Evolutionary conservation across 2,888 invertebrate genomes (phyloP), one percentile per base, ranked within the genome.

Genomic region (Phalera bucephala): DNA sequence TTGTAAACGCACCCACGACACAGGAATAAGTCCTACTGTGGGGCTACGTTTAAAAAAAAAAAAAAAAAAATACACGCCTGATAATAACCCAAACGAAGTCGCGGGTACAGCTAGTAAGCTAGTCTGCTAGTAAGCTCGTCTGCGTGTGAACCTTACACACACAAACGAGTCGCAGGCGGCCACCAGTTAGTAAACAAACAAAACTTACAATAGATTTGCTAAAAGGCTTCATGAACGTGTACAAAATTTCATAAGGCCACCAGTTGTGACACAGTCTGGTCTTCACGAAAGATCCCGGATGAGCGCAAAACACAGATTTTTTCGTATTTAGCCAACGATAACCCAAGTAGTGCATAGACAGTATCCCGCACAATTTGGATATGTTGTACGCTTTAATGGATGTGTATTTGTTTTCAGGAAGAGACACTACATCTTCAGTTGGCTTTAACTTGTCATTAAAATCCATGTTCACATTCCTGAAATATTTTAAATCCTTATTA

Each of bases 211-310:
- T 77, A 12, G 95, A 95, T 81, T 99, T 99, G 3, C 97, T 96
- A 77, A 99, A 99, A 2, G 98, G 98, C 45, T 94, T 88, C 52
- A 95, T 95, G 0, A 95, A 26, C 3, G 92, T 91, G 71, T 96
- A 98, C 0, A 97, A 72, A 0, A 94, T 54, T 51, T 95, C 91
- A 64, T 94, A 96, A 2, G 94, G 69, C 96, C 97, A 97, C 94
- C 96, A 97, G 77, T 97, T 92, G 13, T 95, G 91, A 13, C 93
- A 89, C 21, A 98, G 40, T 33, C 92, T 86, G 0, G 97, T 94
- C 40, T 93, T 94, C 5, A 99, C 94, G 91, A 99, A 93, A 63
- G 97, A 97, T 7, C 98, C 97, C 0, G 98, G 97, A 80, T 97
- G 97, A 3, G 97, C 89, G 29, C 94, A 92, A 68, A 95, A 95